Base-by-base conservation (phyloP, 2,888 invertebrate species). In the Gnatocerus cornutus region DNA sequence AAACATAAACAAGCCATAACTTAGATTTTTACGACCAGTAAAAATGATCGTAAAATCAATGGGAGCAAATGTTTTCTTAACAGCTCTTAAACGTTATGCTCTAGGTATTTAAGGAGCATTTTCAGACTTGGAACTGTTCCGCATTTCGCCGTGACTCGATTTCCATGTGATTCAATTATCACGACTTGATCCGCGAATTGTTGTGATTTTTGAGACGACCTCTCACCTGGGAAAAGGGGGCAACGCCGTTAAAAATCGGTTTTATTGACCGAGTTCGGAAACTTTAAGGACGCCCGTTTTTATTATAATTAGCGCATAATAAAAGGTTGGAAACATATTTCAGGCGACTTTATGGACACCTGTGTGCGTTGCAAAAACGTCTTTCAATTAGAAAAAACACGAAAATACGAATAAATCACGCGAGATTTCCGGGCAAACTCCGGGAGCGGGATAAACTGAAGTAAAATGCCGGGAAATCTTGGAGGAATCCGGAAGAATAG, bases 1-100 rank as follows among this genome's bases (percentile, higher is more conserved):
- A 83, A 84, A 84, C 82, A 84, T 85, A 85, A 85, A 85, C 85
- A 85, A 82, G 84, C 83, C 79, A 83, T 85, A 85, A 85, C 82
- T 84, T 82, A 78, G 83, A 85, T 85, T 85, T 85, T 85, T 85
- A 85, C 82, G 82, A 81, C 74, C 82, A 79, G 79, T 84, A 82
- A 83, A 62, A 84, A 83, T 79, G 80, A 81, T 84, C 84, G 83
- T 85, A 84, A 85, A 85, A 85, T 84, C 84, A 83, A 83, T 83
- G 82, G 80, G 79, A 81, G 81, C 81, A 81, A 81, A 81, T 79
- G 79, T 77, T 74, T 76, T 77, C 74, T 75, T 72, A 74, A 77
- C 76, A 70, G 72, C 76, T 73, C 71, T 73, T 68, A 71, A 69
- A 53, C 69, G 59, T 65, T 70, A 69, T 69, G 71, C 70, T 29